Evolutionary conservation across 2,113 vertebrate species (phyloP).

Genomic region (Pachypanchax playfairii): DNA sequence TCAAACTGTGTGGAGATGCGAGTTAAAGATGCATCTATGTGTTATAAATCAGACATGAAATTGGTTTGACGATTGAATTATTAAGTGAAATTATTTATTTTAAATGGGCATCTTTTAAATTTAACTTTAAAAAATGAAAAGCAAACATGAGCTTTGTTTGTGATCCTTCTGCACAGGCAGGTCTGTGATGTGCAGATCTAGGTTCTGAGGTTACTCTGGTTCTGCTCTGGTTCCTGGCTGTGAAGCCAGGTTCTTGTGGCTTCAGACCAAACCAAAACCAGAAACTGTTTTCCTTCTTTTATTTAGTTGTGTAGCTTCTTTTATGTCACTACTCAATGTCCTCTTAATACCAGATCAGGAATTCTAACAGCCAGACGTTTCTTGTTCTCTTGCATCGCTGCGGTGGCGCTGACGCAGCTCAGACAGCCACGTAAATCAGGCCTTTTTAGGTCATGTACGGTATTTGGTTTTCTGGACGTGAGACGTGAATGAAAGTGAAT

Average conservation of each 20-base stretch:
- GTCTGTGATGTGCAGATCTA: conserved; percentile 46
- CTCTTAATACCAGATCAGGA: conserved; percentile 20
- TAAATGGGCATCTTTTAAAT: conserved; percentile 16
- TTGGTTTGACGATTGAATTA: conserved; percentile 6
- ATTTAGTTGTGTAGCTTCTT: conserved; percentile 63
- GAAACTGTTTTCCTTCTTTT: conserved; percentile 31
- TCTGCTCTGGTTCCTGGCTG: conserved; percentile 70
- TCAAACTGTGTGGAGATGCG: too few relatives aligned
- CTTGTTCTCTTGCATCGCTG: conserved; percentile 37
- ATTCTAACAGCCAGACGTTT: conserved; percentile 25
- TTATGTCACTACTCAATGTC: conserved; percentile 49
- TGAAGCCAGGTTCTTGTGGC: conserved; percentile 68
- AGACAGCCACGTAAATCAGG: conserved; percentile 34
- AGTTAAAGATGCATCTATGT: background rate
- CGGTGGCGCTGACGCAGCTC: conserved; percentile 26
- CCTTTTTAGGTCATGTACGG: conserved; percentile 68
- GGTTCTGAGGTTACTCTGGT: conserved; percentile 53
- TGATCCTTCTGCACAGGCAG: conserved; percentile 39
- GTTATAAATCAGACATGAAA: conserved; percentile 8
- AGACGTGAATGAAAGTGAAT: conserved; percentile 53
- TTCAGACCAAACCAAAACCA: conserved; percentile 56
- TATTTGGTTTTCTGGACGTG: conserved; percentile 51
- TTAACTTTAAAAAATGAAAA: conserved; percentile 34
- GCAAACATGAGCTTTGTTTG: conserved; percentile 41
- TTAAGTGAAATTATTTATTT: conserved; percentile 5